Evolutionary conservation across 1,140 invertebrate species (phyloP).

Genomic region (Andricus grossulariae): DNA sequence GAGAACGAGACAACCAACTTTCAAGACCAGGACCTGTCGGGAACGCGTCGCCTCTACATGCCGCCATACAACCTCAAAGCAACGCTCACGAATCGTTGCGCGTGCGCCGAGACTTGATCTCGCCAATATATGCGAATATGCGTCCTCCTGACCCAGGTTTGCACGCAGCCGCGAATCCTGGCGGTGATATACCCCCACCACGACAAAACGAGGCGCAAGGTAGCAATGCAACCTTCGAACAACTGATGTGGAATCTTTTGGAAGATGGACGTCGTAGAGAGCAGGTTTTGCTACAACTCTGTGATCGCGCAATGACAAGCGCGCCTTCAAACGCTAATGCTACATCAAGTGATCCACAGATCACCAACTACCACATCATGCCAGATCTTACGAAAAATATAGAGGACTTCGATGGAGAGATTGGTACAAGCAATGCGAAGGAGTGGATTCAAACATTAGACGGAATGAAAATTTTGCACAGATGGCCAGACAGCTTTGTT

Average conservation of each 20-base stretch:
- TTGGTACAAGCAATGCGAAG: background rate
- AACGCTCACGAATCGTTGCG: background rate
- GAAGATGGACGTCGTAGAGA: too few species aligned
- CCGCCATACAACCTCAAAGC: too few species aligned
- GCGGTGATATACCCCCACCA: background rate
- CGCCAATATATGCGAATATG: background rate
- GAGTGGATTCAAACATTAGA: constrained; percentile 35
- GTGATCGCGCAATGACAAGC: background rate
- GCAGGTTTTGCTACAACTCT: too few species aligned
- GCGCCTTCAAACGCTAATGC: background rate
- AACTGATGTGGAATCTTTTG: too few species aligned
- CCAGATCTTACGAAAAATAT: constrained; percentile 32
- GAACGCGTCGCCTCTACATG: too few species aligned
- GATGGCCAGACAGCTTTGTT: constrained; percentile 27
- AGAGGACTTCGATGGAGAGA: constrained; percentile 27
- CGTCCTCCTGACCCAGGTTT: background rate
- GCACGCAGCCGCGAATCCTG: background rate
- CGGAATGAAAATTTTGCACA: constrained; percentile 23
- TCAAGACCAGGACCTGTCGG: too few species aligned
- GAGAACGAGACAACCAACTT: too few species aligned
- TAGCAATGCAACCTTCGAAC: too few species aligned
- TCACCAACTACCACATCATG: constrained; percentile 37
- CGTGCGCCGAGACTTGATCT: background rate
- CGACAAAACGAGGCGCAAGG: too few species aligned
- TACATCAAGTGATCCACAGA: background rate